These are phyloP conservation scores for Dyspetes luteomarginatus DNA, from an alignment of 2,888 invertebrate species.

Conservation along the genomic window DNA sequence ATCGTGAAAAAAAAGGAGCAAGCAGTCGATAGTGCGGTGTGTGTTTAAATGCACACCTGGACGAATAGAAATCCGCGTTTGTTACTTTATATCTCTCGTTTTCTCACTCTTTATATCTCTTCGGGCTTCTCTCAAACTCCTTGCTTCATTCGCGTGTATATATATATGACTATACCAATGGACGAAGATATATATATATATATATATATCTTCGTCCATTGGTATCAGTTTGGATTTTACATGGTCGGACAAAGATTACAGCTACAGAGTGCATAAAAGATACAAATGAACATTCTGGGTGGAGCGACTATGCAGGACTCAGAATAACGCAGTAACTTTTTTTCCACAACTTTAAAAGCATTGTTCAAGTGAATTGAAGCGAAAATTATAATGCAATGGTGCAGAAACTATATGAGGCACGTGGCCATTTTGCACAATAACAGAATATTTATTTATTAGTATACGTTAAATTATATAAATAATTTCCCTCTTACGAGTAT, in stretches of 20 bases:
- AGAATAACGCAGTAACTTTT: neutral
- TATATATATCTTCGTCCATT: conserved; percentile 18
- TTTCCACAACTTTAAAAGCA: conserved; percentile 24
- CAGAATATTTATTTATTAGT: neutral
- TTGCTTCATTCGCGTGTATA: neutral
- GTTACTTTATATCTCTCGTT: conserved; percentile 48
- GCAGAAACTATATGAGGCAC: conserved; percentile 30
- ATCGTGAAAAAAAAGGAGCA: neutral
- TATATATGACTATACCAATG: conserved; percentile 7
- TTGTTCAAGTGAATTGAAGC: conserved; percentile 62
- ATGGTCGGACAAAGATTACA: conserved; percentile 50
- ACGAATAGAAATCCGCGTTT: conserved; percentile 47
- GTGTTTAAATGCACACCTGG: conserved; percentile 55
- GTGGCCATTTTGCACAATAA: conserved; percentile 12
- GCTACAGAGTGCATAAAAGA: conserved; percentile 6
- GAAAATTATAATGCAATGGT: conserved; percentile 56
- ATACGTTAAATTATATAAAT: too few species aligned
- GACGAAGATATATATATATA: neutral
- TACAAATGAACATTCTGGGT: conserved; percentile 53
- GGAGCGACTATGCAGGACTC: too few species aligned
- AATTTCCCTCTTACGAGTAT: neutral
- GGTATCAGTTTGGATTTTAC: conserved; percentile 30
- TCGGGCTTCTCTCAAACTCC: conserved; percentile 6
- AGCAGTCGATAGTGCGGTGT: conserved; percentile 46
- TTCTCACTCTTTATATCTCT: conserved; percentile 57